Evolutionary conservation across 2,888 invertebrate genomes (phyloP).

Genomic region (Belgica antarctica): DNA sequence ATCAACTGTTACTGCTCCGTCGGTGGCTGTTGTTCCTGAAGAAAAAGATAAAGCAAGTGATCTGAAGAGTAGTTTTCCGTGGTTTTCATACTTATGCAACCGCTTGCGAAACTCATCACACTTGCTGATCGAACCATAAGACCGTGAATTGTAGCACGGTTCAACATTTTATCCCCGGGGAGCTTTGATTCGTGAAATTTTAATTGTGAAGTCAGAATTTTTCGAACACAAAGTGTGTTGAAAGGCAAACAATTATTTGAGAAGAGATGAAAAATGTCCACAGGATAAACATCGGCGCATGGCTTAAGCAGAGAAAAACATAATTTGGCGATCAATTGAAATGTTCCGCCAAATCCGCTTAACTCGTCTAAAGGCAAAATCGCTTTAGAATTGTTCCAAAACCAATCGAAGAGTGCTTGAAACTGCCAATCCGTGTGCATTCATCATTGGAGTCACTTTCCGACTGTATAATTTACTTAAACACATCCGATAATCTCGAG

Average conservation of each 20-base stretch:
- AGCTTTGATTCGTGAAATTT: too few species aligned
- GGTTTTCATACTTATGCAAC: neutral
- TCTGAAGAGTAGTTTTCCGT: neutral
- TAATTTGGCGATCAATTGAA: neutral
- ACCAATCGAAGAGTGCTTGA: neutral
- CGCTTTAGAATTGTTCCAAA: too few species aligned
- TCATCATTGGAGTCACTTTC: neutral
- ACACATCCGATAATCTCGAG: neutral
- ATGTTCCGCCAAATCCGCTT: too few species aligned
- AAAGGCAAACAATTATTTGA: neutral
- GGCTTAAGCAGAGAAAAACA: neutral
- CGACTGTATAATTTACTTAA: neutral
- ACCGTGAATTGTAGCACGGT: too few species aligned
- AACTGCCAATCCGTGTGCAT: neutral
- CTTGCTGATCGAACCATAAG: too few species aligned
- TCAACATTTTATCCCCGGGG: neutral
- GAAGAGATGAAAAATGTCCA: neutral
- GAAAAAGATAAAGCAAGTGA: conserved; percentile 36
- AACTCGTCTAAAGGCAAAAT: too few species aligned
- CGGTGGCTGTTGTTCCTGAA: conserved; percentile 40
- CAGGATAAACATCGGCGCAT: conserved; percentile 4
- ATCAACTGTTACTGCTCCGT: conserved; percentile 36
- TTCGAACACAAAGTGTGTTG: too few species aligned
- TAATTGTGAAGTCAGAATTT: too few species aligned
- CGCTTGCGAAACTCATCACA: too few species aligned